phyloP scores from a whole-genome alignment of 2,113 vertebrate species.

The Leucoraja erinaceus region DNA sequence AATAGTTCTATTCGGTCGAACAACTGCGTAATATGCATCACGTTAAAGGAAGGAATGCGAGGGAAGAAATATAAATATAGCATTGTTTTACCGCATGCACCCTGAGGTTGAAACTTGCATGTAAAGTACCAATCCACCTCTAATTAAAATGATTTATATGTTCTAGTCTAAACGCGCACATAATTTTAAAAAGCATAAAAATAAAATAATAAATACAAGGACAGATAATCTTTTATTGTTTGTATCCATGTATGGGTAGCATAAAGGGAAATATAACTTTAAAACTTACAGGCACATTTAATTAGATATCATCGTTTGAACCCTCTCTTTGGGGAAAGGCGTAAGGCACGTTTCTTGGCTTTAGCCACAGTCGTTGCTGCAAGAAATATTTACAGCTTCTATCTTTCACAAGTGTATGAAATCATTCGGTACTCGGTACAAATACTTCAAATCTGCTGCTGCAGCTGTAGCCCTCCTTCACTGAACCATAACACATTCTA shows the following conservation, averaged over 20 bases:
- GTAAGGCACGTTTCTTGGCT: conserved; percentile 24
- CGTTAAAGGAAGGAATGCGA: not conserved
- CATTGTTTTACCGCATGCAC: not conserved
- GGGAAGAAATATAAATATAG: not conserved
- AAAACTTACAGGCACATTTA: conserved; percentile 36
- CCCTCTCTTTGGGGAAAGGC: not conserved
- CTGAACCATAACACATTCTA: conserved; percentile 13
- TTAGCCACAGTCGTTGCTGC: not conserved
- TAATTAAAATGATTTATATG: not conserved
- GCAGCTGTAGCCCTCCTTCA: not conserved
- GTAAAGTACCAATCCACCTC: not conserved
- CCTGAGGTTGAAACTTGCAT: conserved; percentile 12
- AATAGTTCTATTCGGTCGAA: not conserved
- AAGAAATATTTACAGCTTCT: conserved; percentile 27
- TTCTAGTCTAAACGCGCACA: conserved; percentile 8
- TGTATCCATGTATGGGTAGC: conserved; percentile 18
- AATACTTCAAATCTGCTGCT: conserved; percentile 35
- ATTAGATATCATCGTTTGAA: conserved; percentile 21
- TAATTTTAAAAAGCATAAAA: not conserved
- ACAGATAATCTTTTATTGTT: conserved; percentile 30
- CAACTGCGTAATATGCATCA: not conserved
- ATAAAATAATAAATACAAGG: conserved; percentile 28
- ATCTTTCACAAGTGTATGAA: conserved; percentile 30
- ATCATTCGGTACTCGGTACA: conserved; percentile 28
- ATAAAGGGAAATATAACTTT: conserved; percentile 36